A percentile compares a stretch with the other conserved stretches of the same genome.
These are phyloP conservation scores for Notarius quadriscutis DNA, from an alignment of 2,113 vertebrate species.

Conservation along the genomic window DNA sequence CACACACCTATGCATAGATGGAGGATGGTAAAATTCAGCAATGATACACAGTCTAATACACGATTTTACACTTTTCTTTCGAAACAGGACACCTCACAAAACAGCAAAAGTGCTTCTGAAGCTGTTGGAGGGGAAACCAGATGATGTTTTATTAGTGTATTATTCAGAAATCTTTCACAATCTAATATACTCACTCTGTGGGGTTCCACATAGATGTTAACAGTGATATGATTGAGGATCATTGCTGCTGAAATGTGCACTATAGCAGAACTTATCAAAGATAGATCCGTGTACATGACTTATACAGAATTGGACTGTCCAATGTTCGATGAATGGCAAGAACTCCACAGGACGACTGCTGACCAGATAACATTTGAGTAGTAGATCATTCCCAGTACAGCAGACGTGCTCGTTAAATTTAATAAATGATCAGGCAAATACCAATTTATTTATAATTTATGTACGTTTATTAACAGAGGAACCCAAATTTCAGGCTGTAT, in stretches of 20 bases:
- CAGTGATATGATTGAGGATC: not conserved
- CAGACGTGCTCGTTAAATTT: not conserved
- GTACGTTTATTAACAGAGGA: not conserved
- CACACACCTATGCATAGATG: not conserved
- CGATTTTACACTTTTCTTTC: constrained; percentile 11
- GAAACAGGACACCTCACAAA: constrained; percentile 15
- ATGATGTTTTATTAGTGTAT: constrained; percentile 10
- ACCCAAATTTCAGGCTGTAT: not conserved
- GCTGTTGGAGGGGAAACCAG: not conserved
- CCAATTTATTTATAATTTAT: not conserved
- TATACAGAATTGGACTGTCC: not conserved
- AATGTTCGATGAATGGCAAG: not conserved
- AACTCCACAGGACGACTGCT: not conserved
- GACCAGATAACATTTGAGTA: not conserved
- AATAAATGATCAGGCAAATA: not conserved
- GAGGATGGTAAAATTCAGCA: not conserved
- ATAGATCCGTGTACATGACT: not conserved
- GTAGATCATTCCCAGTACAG: not conserved
- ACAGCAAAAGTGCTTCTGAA: not conserved
- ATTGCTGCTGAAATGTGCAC: not conserved
- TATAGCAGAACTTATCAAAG: not conserved
- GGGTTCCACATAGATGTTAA: constrained; percentile 5
- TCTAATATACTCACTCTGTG: constrained; percentile 5
- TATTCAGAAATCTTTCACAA: not conserved
- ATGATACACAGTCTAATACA: not conserved